Percentiles rank a stretch among this genome's conserved stretches.
phyloP scores from a whole-genome alignment of 2,888 invertebrate genomes.

The Luperina testacea region DNA sequence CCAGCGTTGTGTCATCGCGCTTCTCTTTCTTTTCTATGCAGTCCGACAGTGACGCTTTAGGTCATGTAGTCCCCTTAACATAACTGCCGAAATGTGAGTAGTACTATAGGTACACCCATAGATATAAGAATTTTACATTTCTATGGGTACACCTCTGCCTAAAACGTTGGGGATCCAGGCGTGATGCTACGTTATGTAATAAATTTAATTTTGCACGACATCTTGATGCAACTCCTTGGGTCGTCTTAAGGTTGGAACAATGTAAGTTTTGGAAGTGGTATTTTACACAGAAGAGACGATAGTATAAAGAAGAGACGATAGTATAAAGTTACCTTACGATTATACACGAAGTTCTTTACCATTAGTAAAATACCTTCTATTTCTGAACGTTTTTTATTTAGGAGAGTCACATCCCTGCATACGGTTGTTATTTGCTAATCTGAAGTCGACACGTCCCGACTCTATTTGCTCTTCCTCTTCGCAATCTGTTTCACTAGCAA shows the following conservation, averaged over 20 bases:
- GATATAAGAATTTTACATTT: too few species aligned
- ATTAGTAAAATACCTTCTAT: constrained; percentile 14
- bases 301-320: background rate
- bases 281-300: background rate
- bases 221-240: background rate
- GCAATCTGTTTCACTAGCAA: constrained; percentile 33
- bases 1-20: too few species aligned
- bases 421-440: constrained; percentile 42
- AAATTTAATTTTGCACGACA: background rate
- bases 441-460: constrained; percentile 23
- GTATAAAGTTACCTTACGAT: background rate
- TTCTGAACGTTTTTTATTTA: constrained; percentile 19
- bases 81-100: background rate
- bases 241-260: background rate
- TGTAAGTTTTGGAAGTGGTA: background rate
- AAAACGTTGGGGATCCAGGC: background rate
- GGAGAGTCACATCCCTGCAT: constrained; percentile 25
- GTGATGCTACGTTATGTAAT: background rate
- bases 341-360: background rate
- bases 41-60: too few species aligned
- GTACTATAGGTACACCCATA: background rate
- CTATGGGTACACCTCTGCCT: background rate
- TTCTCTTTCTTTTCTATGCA: too few species aligned
- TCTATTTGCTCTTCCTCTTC: constrained; percentile 36
- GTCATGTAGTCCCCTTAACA: too few species aligned